phyloP scores from a whole-genome alignment of 2,888 invertebrate genomes.

The Meiosimyza decipiens region DNA sequence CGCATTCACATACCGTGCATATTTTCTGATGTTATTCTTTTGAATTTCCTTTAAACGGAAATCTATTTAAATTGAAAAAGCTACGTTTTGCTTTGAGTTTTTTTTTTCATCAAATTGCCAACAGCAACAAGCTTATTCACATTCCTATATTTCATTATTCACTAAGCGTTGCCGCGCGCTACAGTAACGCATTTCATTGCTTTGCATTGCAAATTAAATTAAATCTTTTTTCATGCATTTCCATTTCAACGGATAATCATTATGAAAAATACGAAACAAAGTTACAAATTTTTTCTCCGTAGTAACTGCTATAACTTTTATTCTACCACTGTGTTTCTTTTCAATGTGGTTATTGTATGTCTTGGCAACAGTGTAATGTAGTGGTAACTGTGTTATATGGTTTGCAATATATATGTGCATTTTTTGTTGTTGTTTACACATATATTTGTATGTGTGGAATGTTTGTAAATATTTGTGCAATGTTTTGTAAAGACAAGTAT shows the following conservation, averaged over 20 bases:
- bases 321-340: background rate
- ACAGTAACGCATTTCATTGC: conserved; percentile 10
- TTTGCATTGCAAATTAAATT: conserved; percentile 22
- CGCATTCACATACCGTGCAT: no score
- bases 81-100: conserved; percentile 57
- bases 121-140: background rate
- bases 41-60: conserved; percentile 63
- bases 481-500: no score
- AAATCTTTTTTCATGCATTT: conserved; percentile 52
- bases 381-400: no score
- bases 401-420: no score
- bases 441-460: no score
- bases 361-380: background rate
- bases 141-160: background rate
- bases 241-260: conserved; percentile 65
- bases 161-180: background rate
- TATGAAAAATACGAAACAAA: conserved; percentile 49
- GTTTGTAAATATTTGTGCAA: no score
- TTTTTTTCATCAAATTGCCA: conserved; percentile 35
- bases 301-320: no score
- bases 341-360: background rate
- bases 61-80: conserved; percentile 62
- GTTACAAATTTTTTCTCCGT: conserved; percentile 4
- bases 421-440: no score
- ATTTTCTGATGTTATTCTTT: conserved; percentile 41